Evolutionary conservation across 2,113 vertebrate genomes (phyloP), one percentile per base, ranked within the genome.

Genomic region (Vulpes ferrilata): DNA sequence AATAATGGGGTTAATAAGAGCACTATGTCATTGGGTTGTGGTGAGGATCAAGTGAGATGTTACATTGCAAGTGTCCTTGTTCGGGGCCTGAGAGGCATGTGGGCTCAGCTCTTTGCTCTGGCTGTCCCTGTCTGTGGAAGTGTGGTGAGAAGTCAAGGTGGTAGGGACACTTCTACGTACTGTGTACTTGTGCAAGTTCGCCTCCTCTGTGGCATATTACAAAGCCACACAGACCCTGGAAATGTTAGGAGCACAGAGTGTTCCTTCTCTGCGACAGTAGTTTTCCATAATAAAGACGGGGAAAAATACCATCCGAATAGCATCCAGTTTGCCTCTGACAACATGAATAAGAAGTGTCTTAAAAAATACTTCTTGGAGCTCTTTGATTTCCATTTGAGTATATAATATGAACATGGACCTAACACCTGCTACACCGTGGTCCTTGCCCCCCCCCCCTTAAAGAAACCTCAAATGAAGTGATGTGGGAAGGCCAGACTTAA

Each of bases 211-310:
- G 79, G 0, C 32, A 5, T 80, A 55, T 92, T 91, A 71, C 79
- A 85, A 13, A 12, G 60, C 57, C 79, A 53, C 78, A 43, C 0
- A 0, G 81, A 7, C 65, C n/a, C 59, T 86, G 97, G 88, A 82
- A 65, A 86, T 71, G 69, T 79, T 30, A 78, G 5, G 5, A 60
- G 59, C 38, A 92, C 90, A 95, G 78, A 90, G 59, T 62, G 83
- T 97, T 97, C 90, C 79, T 97, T 98, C 93, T 95, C 87, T 98
- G 83, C 81, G 87, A 92, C 20, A 35, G 94, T 96, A 95, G 73
- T 98, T 99, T 99, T 99, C 98, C 98, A 95, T 81, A 78, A 48
- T 69, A 86, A 90, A 48, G 51, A 88, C 43, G 94, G 69, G 11
- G 71, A 79, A 87, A 96, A 90, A 96, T n/a, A 27, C 35, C 64